Conservation (phyloP, 1,140 invertebrate genomes). For the Orussus abietinus region DNA sequence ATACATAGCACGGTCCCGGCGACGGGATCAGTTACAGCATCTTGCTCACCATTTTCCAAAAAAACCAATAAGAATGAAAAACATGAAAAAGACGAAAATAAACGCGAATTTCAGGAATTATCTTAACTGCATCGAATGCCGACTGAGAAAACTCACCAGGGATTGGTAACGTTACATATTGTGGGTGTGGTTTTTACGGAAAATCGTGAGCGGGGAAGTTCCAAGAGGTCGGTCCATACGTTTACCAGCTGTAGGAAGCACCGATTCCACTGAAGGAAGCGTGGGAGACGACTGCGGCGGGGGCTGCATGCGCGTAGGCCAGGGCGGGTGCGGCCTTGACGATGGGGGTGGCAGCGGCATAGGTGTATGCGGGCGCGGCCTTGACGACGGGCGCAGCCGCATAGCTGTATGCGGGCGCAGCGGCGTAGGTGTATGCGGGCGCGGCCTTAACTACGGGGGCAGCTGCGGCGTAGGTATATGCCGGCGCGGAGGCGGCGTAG, state of each 20-base stretch:
- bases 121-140: no score
- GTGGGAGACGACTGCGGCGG: conserved; percentile 9
- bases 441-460: conserved; percentile 47
- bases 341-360: conserved; percentile 54
- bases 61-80: no score
- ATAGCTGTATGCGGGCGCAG: conserved; percentile 21
- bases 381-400: conserved; percentile 29
- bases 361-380: conserved; percentile 51
- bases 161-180: no score
- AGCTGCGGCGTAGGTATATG: conserved; percentile 52
- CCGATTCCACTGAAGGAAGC: conserved; percentile 22
- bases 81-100: no score
- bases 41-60: no score
- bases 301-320: conserved; percentile 8
- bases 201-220: no score
- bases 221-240: no score
- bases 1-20: no score
- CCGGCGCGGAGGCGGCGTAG: conserved; percentile 37
- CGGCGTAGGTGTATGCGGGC: conserved; percentile 20
- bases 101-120: no score
- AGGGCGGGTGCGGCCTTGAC: conserved; percentile 26
- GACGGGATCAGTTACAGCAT: no score
- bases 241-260: conserved; percentile 31
- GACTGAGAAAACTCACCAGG: no score
- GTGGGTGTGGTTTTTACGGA: no score